Evolutionary conservation across 2,888 invertebrate genomes (phyloP).

Genomic region (Antheraea yamamai): DNA sequence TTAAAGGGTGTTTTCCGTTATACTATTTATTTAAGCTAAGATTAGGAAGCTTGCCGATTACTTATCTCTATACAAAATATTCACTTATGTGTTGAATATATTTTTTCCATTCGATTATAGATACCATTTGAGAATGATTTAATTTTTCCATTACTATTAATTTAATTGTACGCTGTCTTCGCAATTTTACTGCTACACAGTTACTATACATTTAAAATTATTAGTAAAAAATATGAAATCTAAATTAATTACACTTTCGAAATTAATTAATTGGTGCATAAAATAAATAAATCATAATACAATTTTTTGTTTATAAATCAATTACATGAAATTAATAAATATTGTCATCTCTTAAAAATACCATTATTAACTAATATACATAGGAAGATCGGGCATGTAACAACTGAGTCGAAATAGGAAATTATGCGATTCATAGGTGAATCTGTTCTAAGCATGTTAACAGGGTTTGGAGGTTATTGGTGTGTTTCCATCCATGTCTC

Average conservation of each 20-base stretch:
- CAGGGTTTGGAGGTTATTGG: constrained; percentile 70
- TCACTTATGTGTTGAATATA: not conserved
- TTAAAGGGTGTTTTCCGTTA: too few species aligned
- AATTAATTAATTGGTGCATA: not conserved
- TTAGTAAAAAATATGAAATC: not conserved
- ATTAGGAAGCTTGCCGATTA: not conserved
- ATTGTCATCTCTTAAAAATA: constrained; percentile 47
- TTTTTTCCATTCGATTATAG: not conserved
- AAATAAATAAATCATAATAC: not conserved
- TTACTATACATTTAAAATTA: not conserved
- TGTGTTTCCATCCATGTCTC: constrained; percentile 62
- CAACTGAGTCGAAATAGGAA: constrained; percentile 58
- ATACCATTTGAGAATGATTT: not conserved
- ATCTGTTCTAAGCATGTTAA: constrained; percentile 76
- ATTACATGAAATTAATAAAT: not conserved
- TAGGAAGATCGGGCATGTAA: constrained; percentile 52
- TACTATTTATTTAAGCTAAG: not conserved
- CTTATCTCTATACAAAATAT: not conserved
- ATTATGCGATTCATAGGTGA: constrained; percentile 75
- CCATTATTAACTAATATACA: constrained; percentile 36
- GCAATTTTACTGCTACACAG: not conserved
- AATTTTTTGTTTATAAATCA: not conserved
- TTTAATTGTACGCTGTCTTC: not conserved
- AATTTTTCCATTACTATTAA: not conserved
- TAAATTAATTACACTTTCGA: not conserved